Percentiles rank a stretch among this genome's conserved stretches.
These are phyloP conservation scores for Drosophila ironensis DNA, from an alignment of 1,140 invertebrate genomes.

Conservation along the genomic window DNA sequence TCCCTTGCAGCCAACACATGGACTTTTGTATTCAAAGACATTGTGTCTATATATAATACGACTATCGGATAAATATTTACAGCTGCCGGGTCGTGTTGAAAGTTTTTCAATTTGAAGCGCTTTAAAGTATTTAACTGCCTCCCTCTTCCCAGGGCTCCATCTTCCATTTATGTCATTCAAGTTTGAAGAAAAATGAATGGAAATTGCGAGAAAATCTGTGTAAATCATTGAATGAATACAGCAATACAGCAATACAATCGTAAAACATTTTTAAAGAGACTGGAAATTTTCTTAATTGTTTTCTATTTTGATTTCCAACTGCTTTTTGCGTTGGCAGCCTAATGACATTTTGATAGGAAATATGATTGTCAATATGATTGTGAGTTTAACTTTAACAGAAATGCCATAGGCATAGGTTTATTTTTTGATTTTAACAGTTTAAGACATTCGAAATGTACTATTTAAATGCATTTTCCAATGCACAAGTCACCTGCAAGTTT, in stretches of 20 bases:
- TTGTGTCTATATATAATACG: constrained; percentile 33
- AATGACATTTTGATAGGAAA: constrained; percentile 70
- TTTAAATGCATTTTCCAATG: background rate
- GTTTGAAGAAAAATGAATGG: constrained; percentile 18
- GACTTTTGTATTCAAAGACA: constrained; percentile 53
- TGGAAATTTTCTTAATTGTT: constrained; percentile 29
- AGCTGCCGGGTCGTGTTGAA: constrained; percentile 50
- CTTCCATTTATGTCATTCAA: constrained; percentile 26
- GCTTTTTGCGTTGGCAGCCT: constrained; percentile 17
- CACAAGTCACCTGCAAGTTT: too few species aligned
- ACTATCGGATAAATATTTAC: constrained; percentile 32
- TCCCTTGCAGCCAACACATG: constrained; percentile 23
- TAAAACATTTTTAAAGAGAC: constrained; percentile 48
- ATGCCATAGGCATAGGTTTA: too few species aligned
- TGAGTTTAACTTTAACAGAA: too few species aligned
- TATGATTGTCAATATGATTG: too few species aligned
- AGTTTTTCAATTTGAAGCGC: constrained; percentile 78
- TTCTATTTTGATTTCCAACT: constrained; percentile 6
- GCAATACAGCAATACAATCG: constrained; percentile 7
- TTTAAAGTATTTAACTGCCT: constrained; percentile 72
- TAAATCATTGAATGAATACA: constrained; percentile 36
- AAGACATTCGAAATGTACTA: too few species aligned
- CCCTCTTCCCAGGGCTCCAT: constrained; percentile 16
- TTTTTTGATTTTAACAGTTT: too few species aligned
- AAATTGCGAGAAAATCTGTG: constrained; percentile 34